These are phyloP conservation scores for Silurus glanis DNA, from an alignment of 2,113 vertebrate genomes.

Conservation along the genomic window DNA sequence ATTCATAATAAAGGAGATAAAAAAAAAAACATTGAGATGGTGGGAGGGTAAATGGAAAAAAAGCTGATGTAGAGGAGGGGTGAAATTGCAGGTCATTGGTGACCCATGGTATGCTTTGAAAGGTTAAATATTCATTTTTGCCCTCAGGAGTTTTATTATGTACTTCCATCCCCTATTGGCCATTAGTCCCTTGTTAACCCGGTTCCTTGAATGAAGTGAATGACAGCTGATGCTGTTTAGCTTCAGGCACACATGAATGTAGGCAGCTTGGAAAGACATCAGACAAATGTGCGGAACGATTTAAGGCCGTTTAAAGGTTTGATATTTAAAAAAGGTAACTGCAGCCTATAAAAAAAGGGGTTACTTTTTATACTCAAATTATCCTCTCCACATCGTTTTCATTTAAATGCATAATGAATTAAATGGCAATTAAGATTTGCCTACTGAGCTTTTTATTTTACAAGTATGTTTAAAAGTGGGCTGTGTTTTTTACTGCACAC, in stretches of 20 bases:
- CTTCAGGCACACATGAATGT: constrained; percentile 53
- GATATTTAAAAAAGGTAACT: constrained; percentile 31
- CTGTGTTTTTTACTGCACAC: constrained; percentile 45
- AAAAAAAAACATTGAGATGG: not conserved
- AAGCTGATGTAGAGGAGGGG: no score
- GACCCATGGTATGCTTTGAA: constrained; percentile 24
- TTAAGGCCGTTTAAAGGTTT: constrained; percentile 33
- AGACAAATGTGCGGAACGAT: constrained; percentile 29
- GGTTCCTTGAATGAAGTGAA: constrained; percentile 49
- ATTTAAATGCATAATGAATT: constrained; percentile 64
- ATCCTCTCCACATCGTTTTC: constrained; percentile 58
- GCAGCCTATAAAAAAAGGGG: constrained; percentile 14
- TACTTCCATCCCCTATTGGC: constrained; percentile 34
- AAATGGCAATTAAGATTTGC: constrained; percentile 65
- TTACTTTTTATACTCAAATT: constrained; percentile 25
- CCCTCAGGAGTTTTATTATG: constrained; percentile 61
- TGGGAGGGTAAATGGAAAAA: not conserved
- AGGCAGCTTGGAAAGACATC: constrained; percentile 17
- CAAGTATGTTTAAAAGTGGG: constrained; percentile 57
- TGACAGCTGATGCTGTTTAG: constrained; percentile 39
- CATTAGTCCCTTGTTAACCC: constrained; percentile 52
- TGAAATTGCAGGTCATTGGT: not conserved
- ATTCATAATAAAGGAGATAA: not conserved
- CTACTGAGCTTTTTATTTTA: constrained; percentile 65
- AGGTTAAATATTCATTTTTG: constrained; percentile 71